Evolutionary conservation across 2,888 invertebrate genomes (phyloP).

Genomic region (Epinotia ramella): DNA sequence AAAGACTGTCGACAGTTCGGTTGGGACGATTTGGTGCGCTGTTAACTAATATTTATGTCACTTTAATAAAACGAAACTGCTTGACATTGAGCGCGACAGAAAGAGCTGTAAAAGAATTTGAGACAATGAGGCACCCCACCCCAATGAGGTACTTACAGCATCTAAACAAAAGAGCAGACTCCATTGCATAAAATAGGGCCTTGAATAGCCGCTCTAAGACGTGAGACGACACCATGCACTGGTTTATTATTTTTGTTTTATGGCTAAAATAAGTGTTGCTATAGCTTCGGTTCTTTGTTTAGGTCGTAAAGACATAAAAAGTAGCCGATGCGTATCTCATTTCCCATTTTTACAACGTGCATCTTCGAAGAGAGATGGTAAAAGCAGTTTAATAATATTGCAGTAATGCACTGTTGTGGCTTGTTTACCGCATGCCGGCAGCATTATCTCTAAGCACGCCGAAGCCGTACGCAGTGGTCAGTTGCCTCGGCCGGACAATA

Average conservation of each 20-base stretch:
- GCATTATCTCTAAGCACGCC: slow-evolving; percentile 42
- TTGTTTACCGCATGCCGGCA: slow-evolving; percentile 35
- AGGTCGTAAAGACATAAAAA: slow-evolving; percentile 18
- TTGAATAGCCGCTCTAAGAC: slow-evolving; percentile 40
- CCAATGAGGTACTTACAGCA: slow-evolving; percentile 34
- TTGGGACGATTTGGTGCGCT: slow-evolving; percentile 34
- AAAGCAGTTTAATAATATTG: slow-evolving; percentile 35
- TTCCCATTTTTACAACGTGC: slow-evolving; percentile 27
- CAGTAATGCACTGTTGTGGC: slow-evolving; percentile 41
- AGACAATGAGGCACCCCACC: slow-evolving; percentile 43
- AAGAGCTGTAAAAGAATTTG: slow-evolving; percentile 35
- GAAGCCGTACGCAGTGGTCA: slow-evolving; percentile 36
- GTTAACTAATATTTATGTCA: slow-evolving; percentile 42
- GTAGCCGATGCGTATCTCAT: slow-evolving; percentile 11
- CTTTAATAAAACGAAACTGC: slow-evolving; percentile 39
- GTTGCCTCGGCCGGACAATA: slow-evolving; percentile 48
- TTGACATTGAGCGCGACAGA: slow-evolving; percentile 44
- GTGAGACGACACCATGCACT: slow-evolving; percentile 32
- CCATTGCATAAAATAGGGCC: slow-evolving; percentile 39
- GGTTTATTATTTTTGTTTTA: slow-evolving; percentile 39
- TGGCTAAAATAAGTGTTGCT: slow-evolving; percentile 23
- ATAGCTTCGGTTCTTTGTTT: slow-evolving; percentile 29
- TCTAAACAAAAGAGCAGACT: slow-evolving; percentile 41
- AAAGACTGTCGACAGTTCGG: slow-evolving; percentile 20
- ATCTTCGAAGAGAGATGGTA: slow-evolving; percentile 12